These are phyloP conservation scores for Megalopta genalis DNA, from an alignment of 1,140 invertebrate species.

Conservation along the genomic window DNA sequence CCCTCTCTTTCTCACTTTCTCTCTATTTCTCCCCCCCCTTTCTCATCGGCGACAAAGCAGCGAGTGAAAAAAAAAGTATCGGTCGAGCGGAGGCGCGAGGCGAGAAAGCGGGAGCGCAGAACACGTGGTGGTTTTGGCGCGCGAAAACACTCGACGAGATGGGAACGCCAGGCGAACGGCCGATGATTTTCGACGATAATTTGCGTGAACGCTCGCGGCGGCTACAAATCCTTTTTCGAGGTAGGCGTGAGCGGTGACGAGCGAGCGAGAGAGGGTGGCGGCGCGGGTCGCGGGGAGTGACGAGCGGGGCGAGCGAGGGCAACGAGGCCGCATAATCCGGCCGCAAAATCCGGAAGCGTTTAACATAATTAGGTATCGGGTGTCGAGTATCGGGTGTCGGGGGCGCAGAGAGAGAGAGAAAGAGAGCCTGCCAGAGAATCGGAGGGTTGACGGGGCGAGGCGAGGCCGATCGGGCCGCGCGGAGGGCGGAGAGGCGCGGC, in stretches of 20 bases:
- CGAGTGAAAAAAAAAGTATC: no score
- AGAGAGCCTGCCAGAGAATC: slow-evolving; percentile 43
- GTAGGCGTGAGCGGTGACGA: slow-evolving; percentile 14
- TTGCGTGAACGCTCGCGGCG: slow-evolving; percentile 32
- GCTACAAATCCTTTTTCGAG: slow-evolving; percentile 56
- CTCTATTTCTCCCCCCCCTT: no score
- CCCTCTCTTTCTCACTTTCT: no score
- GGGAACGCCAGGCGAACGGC: not conserved
- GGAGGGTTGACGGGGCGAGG: slow-evolving; percentile 41
- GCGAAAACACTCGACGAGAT: not conserved
- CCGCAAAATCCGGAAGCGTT: slow-evolving; percentile 78
- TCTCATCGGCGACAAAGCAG: no score
- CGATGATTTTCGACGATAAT: slow-evolving; percentile 24
- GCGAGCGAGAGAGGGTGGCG: not conserved
- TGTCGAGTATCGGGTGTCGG: slow-evolving; percentile 76
- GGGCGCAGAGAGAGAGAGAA: slow-evolving; percentile 59
- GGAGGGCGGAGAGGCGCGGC: not conserved
- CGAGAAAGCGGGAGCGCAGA: not conserved
- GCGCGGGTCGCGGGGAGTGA: not conserved
- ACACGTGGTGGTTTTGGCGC: not conserved
- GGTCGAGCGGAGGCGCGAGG: no score
- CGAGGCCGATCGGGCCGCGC: slow-evolving; percentile 9
- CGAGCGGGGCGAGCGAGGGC: slow-evolving; percentile 55
- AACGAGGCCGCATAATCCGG: slow-evolving; percentile 72
- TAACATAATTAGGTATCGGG: slow-evolving; percentile 79